phyloP scores from a whole-genome alignment of 2,113 vertebrate genomes.

The Ammospiza caudacuta region DNA sequence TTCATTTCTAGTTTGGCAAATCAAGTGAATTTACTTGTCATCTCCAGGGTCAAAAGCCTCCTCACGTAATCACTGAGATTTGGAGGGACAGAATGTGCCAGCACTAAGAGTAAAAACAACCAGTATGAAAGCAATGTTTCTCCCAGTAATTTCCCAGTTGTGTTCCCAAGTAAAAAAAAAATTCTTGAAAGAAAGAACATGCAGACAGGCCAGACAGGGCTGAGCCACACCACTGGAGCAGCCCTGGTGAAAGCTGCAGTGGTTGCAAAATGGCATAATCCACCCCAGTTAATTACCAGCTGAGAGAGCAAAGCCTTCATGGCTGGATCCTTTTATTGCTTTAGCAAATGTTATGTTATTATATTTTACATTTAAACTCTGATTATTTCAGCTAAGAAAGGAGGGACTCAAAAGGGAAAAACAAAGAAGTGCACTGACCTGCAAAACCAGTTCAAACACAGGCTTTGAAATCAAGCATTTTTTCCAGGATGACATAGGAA shows the following conservation, averaged over 20 bases:
- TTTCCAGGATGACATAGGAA: not conserved
- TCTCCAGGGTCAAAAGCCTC: conserved; percentile 20
- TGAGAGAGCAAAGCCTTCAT: not conserved
- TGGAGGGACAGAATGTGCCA: conserved; percentile 27
- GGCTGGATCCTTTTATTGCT: not conserved
- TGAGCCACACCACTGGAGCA: not conserved
- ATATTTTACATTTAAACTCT: not conserved
- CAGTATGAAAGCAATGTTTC: not conserved
- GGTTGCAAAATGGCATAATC: not conserved
- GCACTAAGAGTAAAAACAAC: conserved; percentile 1
- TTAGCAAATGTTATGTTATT: not conserved
- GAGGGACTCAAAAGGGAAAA: not conserved
- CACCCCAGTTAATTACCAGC: not conserved
- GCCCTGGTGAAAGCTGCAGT: not conserved
- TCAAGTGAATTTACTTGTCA: conserved; percentile 19
- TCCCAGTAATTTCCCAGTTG: not conserved
- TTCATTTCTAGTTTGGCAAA: conserved; percentile 45
- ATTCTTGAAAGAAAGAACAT: not conserved
- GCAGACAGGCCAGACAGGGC: not conserved
- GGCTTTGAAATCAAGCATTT: not conserved
- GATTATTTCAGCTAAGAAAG: not conserved
- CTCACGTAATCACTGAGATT: not conserved
- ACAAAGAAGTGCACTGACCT: not conserved
- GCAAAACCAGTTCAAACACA: not conserved
- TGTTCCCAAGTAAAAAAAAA: not conserved